Evolutionary conservation across 2,113 vertebrate genomes (phyloP).

Genomic region (Myanophis thanlyinensis): DNA sequence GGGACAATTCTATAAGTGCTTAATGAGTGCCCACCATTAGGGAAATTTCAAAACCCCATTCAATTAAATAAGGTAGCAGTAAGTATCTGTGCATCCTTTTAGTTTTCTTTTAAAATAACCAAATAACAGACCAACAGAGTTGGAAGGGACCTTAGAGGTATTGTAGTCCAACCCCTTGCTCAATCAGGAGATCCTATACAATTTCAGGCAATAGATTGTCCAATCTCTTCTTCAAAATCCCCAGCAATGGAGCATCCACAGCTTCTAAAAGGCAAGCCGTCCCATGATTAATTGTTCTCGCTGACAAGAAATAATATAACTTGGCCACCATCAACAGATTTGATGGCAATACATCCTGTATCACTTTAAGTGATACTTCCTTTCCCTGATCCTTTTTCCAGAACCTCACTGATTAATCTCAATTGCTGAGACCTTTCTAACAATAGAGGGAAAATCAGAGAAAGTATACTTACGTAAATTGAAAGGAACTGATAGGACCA

Average conservation of each 20-base stretch:
- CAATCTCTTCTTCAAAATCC: background rate
- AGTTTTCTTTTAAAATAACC: background rate
- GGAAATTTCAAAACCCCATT: background rate
- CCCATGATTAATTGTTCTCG: background rate
- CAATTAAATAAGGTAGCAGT: background rate
- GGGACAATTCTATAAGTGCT: background rate
- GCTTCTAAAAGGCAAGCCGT: background rate
- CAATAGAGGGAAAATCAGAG: background rate
- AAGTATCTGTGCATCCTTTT: background rate
- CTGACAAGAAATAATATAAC: background rate
- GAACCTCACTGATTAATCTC: background rate
- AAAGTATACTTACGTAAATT: too few relatives aligned
- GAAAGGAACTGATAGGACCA: background rate
- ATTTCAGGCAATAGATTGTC: background rate
- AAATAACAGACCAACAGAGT: background rate
- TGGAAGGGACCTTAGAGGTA: background rate
- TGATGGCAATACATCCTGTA: background rate
- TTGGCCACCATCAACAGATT: background rate
- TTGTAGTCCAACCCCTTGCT: background rate
- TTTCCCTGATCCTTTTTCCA: background rate
- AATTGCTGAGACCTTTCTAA: background rate
- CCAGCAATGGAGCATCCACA: background rate
- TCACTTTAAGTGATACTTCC: background rate
- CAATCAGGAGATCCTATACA: background rate
- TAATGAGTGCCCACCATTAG: background rate